phyloP scores from a whole-genome alignment of 2,797 vertebrate species.

The Oryzias sinensis region DNA sequence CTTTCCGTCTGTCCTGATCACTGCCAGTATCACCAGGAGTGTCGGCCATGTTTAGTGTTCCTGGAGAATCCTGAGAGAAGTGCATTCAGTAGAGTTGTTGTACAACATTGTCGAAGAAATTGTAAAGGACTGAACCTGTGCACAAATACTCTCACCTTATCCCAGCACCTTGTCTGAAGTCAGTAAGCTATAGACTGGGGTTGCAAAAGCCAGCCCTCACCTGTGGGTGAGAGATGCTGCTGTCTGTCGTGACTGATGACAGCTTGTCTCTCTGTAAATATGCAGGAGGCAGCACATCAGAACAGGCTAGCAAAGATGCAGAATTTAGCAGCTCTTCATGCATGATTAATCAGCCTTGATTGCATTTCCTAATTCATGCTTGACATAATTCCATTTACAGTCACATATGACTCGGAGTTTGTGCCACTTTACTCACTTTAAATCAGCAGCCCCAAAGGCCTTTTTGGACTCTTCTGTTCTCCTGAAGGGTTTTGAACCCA shows the following conservation, averaged over 20 bases:
- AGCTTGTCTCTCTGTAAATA: conserved; percentile 26
- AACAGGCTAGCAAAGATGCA: conserved; percentile 33
- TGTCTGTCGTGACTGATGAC: conserved; percentile 15
- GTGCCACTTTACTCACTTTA: conserved; percentile 44
- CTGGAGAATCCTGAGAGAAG: no score
- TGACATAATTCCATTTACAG: conserved; percentile 45
- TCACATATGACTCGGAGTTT: conserved; percentile 32
- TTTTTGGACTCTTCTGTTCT: neutral
- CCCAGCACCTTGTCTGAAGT: no score
- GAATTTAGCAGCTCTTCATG: conserved; percentile 56
- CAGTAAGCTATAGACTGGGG: no score
- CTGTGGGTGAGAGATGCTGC: neutral
- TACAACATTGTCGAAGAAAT: no score
- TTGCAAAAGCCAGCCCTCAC: neutral
- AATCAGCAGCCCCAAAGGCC: conserved; percentile 11
- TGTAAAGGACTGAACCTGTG: no score
- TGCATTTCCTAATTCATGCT: conserved; percentile 74
- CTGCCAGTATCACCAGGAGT: no score
- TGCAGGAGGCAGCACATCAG: conserved; percentile 31
- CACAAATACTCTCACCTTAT: no score
- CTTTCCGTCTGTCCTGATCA: no score
- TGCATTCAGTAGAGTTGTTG: no score
- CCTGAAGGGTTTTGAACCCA: no score
- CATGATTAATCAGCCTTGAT: conserved; percentile 77
- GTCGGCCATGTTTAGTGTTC: no score